phyloP scores from a whole-genome alignment of 2,888 invertebrate species.

The Leptopilina drosophilae region DNA sequence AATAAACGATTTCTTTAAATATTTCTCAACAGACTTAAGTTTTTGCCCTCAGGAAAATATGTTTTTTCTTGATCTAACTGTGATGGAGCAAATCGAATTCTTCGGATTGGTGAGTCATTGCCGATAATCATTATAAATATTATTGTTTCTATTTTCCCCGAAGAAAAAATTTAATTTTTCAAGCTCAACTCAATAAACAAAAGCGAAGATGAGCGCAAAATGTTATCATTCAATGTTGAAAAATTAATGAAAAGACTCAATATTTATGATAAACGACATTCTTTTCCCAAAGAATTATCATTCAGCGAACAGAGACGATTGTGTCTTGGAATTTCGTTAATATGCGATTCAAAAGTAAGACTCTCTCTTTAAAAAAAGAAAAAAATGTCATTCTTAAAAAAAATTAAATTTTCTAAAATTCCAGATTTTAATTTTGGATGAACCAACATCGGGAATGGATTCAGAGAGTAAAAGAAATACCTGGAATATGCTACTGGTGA shows the following conservation, averaged over 20 bases:
- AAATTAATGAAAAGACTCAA: slow-evolving; percentile 81
- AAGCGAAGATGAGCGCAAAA: slow-evolving; percentile 74
- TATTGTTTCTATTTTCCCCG: slow-evolving; percentile 38
- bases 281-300: slow-evolving; percentile 82
- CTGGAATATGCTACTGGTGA: slow-evolving; percentile 89
- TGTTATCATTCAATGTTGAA: slow-evolving; percentile 75
- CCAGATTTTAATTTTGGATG: slow-evolving; percentile 83
- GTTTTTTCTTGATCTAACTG: slow-evolving; percentile 87
- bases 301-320: slow-evolving; percentile 94
- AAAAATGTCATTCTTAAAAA: no score
- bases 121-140: slow-evolving; percentile 2
- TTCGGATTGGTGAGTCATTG: slow-evolving; percentile 83
- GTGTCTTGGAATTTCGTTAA: slow-evolving; percentile 88
- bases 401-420: neutral
- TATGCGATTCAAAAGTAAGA: slow-evolving; percentile 80
- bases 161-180: slow-evolving; percentile 33
- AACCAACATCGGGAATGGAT: slow-evolving; percentile 94
- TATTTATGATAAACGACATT: slow-evolving; percentile 81
- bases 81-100: slow-evolving; percentile 87
- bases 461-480: slow-evolving; percentile 91
- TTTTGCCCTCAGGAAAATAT: slow-evolving; percentile 94
- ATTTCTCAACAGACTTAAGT: slow-evolving; percentile 81
- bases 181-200: slow-evolving; percentile 81
- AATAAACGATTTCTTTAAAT: slow-evolving; percentile 78
- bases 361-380: no score